Conservation (phyloP, 1,140 invertebrate genomes). For the Trachelipus rathkii region DNA sequence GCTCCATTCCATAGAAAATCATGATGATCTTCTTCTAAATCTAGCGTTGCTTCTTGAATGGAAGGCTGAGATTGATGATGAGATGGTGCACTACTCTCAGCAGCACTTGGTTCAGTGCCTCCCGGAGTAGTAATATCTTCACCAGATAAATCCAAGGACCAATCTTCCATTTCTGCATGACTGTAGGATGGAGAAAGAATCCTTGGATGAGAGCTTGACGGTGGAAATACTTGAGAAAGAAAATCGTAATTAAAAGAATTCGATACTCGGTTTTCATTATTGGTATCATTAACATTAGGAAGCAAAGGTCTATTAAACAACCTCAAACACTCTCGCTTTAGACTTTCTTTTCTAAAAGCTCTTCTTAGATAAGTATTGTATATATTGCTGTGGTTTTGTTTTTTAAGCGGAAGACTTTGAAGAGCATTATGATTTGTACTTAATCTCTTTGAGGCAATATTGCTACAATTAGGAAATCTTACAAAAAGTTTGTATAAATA, state of each 20-base stretch:
- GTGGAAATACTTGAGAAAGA: constrained; percentile 24
- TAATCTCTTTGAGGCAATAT: not conserved
- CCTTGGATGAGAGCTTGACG: constrained; percentile 55
- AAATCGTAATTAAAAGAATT: not conserved
- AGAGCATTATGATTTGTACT: constrained; percentile 8
- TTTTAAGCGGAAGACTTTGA: constrained; percentile 3
- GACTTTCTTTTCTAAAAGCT: constrained; percentile 56
- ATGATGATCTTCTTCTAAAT: constrained; percentile 67
- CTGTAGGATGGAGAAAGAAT: constrained; percentile 67
- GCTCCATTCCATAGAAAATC: constrained; percentile 68
- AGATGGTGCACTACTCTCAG: constrained; percentile 27
- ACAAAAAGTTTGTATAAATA: constrained; percentile 34
- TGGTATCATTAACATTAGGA: not conserved
- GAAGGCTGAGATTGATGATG: constrained; percentile 58
- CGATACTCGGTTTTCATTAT: not conserved
- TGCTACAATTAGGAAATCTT: not conserved
- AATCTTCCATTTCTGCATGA: constrained; percentile 69
- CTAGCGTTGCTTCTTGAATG: constrained; percentile 66
- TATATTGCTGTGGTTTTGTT: not conserved
- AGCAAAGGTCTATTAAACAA: constrained; percentile 1
- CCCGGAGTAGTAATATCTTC: constrained; percentile 54
- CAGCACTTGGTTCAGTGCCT: constrained; percentile 36
- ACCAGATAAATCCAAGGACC: constrained; percentile 67
- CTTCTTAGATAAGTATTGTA: constrained; percentile 43
- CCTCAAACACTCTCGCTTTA: constrained; percentile 27